These are phyloP conservation scores for Tetrapedia diversipes DNA, from an alignment of 2,888 invertebrate species.

Conservation along the genomic window DNA sequence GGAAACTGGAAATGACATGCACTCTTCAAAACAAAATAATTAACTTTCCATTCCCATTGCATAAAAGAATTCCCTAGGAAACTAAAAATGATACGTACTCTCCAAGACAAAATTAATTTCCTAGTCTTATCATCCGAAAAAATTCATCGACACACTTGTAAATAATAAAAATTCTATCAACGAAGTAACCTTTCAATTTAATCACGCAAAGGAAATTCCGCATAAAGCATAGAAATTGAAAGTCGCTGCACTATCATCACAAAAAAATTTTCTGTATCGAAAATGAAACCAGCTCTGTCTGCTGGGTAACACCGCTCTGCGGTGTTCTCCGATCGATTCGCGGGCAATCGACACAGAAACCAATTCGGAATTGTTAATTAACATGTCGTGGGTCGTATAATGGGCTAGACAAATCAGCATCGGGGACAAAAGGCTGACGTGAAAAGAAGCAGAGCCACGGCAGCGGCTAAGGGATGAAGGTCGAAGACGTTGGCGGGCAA, in stretches of 20 bases:
- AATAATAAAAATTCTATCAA: no score
- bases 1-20: no score
- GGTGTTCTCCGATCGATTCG: constrained; percentile 44
- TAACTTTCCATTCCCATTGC: no score
- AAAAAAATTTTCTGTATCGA: constrained; percentile 18
- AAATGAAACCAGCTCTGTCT: constrained; percentile 24
- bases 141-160: no score
- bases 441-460: background rate
- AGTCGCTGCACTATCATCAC: constrained; percentile 1
- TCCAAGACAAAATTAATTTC: no score
- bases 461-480: background rate
- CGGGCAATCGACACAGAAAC: constrained; percentile 43
- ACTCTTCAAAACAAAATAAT: no score
- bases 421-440: background rate
- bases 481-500: background rate
- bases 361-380: constrained; percentile 57
- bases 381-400: background rate
- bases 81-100: no score
- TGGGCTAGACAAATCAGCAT: background rate
- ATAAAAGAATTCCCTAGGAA: no score
- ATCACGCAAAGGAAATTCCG: background rate
- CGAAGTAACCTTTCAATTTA: no score
- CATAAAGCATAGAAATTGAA: background rate
- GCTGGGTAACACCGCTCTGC: constrained; percentile 20
- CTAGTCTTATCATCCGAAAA: no score